phyloP scores from a whole-genome alignment of 35 echinoderm and acorn worm genomes.

The Lytechinus variegatus region DNA sequence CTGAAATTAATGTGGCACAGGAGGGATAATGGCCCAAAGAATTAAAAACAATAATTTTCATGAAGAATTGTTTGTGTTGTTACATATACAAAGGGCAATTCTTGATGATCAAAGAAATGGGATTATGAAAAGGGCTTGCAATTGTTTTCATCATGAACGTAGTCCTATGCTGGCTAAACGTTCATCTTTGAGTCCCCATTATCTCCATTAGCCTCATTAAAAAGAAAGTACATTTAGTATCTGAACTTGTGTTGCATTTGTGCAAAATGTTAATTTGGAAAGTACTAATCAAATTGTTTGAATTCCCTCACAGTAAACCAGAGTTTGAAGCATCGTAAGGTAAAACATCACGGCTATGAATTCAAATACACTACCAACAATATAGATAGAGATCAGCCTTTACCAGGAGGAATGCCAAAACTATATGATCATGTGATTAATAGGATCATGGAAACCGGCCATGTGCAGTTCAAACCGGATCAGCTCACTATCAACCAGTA shows the following conservation, averaged over 20 bases:
- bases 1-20: too few relatives aligned
- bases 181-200: too few relatives aligned
- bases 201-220: too few relatives aligned
- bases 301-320: slow-evolving; percentile 24
- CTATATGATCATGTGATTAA: slow-evolving; percentile 68
- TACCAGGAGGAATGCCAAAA: slow-evolving; percentile 70
- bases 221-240: too few relatives aligned
- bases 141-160: too few relatives aligned
- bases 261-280: background rate
- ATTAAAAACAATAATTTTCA: too few relatives aligned
- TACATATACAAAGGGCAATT: too few relatives aligned
- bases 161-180: too few relatives aligned
- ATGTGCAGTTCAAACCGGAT: slow-evolving; percentile 79
- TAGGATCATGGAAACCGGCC: slow-evolving; percentile 79
- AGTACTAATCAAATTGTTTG: background rate
- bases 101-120: too few relatives aligned
- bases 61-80: too few relatives aligned
- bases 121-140: too few relatives aligned
- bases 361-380: slow-evolving; percentile 95
- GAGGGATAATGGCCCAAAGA: too few relatives aligned
- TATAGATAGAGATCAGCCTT: slow-evolving; percentile 69
- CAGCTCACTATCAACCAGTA: slow-evolving; percentile 98
- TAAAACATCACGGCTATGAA: slow-evolving; percentile 93
- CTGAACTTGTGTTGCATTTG: background rate
- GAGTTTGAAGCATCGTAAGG: slow-evolving; percentile 87